Evolutionary conservation across 2,888 invertebrate genomes (phyloP).

Genomic region (Meghimatium bilineatum): DNA sequence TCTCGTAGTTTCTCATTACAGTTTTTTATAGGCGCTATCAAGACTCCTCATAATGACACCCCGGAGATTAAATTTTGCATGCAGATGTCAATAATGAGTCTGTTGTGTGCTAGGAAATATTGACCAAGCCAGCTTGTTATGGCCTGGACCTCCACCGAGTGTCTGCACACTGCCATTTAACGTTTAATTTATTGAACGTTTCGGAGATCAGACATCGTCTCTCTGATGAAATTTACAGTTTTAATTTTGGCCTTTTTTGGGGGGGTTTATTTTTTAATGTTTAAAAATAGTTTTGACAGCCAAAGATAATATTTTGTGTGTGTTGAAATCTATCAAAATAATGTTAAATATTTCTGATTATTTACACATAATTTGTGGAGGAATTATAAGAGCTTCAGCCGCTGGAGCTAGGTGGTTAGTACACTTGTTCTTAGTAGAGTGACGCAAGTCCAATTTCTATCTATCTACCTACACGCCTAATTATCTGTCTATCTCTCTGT

Average conservation of each 20-base stretch:
- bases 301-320: too few relatives aligned
- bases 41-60: background rate
- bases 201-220: background rate
- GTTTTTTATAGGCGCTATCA: slow-evolving; percentile 27
- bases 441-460: too few relatives aligned
- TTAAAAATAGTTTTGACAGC: too few relatives aligned
- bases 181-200: slow-evolving; percentile 28
- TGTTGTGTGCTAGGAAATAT: background rate
- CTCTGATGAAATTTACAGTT: background rate
- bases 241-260: background rate
- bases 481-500: too few relatives aligned
- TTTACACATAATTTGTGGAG: too few relatives aligned
- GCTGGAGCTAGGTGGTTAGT: too few relatives aligned
- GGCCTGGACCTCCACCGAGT: background rate
- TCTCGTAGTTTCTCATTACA: background rate
- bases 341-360: too few relatives aligned
- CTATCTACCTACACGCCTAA: too few relatives aligned
- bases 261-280: background rate
- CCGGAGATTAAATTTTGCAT: slow-evolving; percentile 29
- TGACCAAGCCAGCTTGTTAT: background rate
- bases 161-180: slow-evolving; percentile 14
- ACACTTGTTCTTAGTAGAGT: too few relatives aligned
- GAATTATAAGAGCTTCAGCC: too few relatives aligned
- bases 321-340: too few relatives aligned
- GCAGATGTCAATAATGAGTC: slow-evolving; percentile 26